phyloP scores from a whole-genome alignment of 2,113 vertebrate species.

The Ochotona princeps region DNA sequence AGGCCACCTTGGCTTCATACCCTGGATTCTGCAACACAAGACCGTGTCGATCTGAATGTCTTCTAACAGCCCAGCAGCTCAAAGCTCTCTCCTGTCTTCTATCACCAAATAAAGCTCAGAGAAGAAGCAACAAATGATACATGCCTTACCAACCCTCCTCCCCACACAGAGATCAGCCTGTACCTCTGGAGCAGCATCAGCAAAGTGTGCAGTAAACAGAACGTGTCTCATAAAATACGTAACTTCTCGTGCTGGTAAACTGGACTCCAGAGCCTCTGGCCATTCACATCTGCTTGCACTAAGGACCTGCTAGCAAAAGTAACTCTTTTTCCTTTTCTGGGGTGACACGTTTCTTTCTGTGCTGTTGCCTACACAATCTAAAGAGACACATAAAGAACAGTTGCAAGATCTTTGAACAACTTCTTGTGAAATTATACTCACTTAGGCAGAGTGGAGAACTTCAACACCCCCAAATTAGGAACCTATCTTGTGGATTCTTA shows the following conservation, averaged over 20 bases:
- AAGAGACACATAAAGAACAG: conserved; percentile 66
- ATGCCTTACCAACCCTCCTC: background rate
- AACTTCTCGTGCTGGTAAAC: conserved; percentile 11
- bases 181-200: background rate
- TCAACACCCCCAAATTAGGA: background rate
- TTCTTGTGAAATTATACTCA: conserved; percentile 54
- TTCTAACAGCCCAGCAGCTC: background rate
- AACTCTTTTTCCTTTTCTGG: conserved; percentile 70
- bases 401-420: conserved; percentile 63
- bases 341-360: conserved; percentile 74
- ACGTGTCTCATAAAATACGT: background rate
- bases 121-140: background rate
- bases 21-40: background rate
- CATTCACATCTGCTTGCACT: conserved; percentile 38
- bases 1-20: conserved; percentile 40
- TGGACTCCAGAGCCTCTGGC: background rate
- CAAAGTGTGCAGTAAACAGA: conserved; percentile 8
- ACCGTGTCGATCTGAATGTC: background rate
- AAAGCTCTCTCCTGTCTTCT: conserved; percentile 30
- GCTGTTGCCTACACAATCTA: conserved; percentile 59
- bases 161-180: background rate
- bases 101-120: background rate
- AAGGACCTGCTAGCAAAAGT: conserved; percentile 67
- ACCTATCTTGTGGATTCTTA: conserved; percentile 17
- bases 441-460: conserved; percentile 26